phyloP scores from a whole-genome alignment of 1,140 invertebrate genomes.

The Drosophila tsacasi region DNA sequence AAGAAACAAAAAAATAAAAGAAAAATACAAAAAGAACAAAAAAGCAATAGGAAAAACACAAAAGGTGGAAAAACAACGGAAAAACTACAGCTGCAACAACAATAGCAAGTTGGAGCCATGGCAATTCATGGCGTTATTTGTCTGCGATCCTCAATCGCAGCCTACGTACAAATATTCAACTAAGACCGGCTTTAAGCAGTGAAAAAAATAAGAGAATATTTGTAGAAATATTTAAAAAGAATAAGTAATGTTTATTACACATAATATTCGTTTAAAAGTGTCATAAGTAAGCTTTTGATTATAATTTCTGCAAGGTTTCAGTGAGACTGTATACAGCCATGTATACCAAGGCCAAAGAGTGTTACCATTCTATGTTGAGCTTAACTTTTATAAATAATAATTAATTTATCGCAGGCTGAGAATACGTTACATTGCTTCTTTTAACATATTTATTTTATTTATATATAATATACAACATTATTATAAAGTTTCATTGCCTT shows the following conservation, averaged over 20 bases:
- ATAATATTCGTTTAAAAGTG: neutral
- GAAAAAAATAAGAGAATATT: no score
- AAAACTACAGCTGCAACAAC: slow-evolving; percentile 42
- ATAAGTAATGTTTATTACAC: neutral
- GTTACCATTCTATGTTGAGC: neutral
- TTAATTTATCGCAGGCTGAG: no score
- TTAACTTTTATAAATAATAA: no score
- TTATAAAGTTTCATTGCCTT: no score
- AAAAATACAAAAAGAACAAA: slow-evolving; percentile 9
- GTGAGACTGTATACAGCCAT: neutral
- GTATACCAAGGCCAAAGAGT: neutral
- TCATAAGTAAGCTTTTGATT: neutral
- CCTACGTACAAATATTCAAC: slow-evolving; percentile 19
- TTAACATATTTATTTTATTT: no score
- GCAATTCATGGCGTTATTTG: slow-evolving; percentile 48
- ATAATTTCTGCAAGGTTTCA: neutral
- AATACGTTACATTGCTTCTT: no score
- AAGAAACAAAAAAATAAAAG: slow-evolving; percentile 13
- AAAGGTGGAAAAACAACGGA: slow-evolving; percentile 7
- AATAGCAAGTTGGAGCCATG: slow-evolving; percentile 24
- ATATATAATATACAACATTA: no score
- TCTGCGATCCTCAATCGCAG: slow-evolving; percentile 61
- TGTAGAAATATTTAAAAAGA: no score
- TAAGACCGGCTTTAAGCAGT: neutral
- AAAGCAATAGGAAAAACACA: slow-evolving; percentile 9